Evolutionary conservation across 1,140 invertebrate species (phyloP).

Genomic region (Drosophila serrata): DNA sequence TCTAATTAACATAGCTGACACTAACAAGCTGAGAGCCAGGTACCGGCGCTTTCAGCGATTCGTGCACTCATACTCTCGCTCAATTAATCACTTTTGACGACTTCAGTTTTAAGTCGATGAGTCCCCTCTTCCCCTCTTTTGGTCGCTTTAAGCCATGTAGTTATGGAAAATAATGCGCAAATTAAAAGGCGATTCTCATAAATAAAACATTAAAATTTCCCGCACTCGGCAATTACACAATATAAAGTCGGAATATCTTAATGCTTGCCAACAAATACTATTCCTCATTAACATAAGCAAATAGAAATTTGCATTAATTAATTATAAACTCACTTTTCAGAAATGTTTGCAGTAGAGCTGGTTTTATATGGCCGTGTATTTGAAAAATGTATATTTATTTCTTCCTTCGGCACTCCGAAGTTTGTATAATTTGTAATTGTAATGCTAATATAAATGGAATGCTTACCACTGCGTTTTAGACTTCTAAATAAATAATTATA

Average conservation of each 20-base stretch:
- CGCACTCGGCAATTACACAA: constrained; percentile 28
- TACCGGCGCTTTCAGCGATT: constrained; percentile 7
- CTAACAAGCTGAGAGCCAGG: constrained; percentile 10
- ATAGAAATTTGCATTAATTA: constrained; percentile 51
- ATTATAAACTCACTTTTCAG: constrained; percentile 22
- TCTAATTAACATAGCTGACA: constrained; percentile 40
- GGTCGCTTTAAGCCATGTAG: constrained; percentile 18
- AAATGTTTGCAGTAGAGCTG: neutral
- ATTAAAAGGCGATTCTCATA: constrained; percentile 43
- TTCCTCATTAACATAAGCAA: constrained; percentile 61
- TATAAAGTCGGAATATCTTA: constrained; percentile 24
- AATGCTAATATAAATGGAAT: too few species aligned
- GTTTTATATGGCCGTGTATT: neutral
- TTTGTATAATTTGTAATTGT: neutral
- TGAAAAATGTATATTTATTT: neutral
- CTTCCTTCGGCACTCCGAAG: too few species aligned
- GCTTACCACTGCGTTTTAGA: too few species aligned
- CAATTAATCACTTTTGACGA: constrained; percentile 68
- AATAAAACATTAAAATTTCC: constrained; percentile 46
- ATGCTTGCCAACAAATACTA: constrained; percentile 4
- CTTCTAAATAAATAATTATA: too few species aligned
- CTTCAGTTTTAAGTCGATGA: constrained; percentile 25
- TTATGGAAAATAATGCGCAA: constrained; percentile 68
- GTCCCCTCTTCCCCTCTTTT: constrained; percentile 18
- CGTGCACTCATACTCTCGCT: constrained; percentile 61